Conservation (phyloP, 2,888 invertebrate genomes). For the Parnassius mnemosyne region DNA sequence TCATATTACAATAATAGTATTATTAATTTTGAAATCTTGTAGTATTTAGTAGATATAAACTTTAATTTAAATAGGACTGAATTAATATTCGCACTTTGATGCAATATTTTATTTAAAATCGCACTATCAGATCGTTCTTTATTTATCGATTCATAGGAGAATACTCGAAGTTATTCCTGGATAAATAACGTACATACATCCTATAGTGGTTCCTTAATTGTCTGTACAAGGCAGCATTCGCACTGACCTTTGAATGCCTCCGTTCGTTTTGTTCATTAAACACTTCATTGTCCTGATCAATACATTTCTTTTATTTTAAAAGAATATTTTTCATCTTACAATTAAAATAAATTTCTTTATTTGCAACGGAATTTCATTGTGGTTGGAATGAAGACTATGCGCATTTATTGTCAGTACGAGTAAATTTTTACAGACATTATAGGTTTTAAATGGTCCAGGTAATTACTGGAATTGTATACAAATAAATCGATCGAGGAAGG, state of each 20-base stretch:
- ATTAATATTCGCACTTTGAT: background rate
- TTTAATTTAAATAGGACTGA: no score
- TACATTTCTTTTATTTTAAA: conserved; percentile 40
- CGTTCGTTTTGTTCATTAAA: conserved; percentile 54
- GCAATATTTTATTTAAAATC: conserved; percentile 6
- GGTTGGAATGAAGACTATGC: conserved; percentile 10
- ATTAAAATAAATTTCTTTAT: conserved; percentile 28
- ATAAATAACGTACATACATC: conserved; percentile 15
- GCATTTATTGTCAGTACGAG: conserved; percentile 15
- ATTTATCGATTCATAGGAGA: conserved; percentile 24
- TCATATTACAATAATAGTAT: no score
- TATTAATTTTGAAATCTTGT: no score
- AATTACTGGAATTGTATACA: no score
- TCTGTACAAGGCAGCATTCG: conserved; percentile 35
- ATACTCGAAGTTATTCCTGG: conserved; percentile 18
- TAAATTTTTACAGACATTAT: conserved; percentile 3
- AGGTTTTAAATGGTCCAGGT: no score
- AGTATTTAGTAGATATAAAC: no score
- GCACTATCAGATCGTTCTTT: conserved; percentile 11
- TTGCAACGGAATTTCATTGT: conserved; percentile 22
- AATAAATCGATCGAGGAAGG: no score
- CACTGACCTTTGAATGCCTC: conserved; percentile 49
- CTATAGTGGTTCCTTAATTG: conserved; percentile 45
- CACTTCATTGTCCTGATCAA: conserved; percentile 51
- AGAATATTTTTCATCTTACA: conserved; percentile 29